A percentile compares a stretch with the other conserved stretches of the same genome.
phyloP scores from a whole-genome alignment of 1,140 invertebrate species.

The Zaprionus nigranus region DNA sequence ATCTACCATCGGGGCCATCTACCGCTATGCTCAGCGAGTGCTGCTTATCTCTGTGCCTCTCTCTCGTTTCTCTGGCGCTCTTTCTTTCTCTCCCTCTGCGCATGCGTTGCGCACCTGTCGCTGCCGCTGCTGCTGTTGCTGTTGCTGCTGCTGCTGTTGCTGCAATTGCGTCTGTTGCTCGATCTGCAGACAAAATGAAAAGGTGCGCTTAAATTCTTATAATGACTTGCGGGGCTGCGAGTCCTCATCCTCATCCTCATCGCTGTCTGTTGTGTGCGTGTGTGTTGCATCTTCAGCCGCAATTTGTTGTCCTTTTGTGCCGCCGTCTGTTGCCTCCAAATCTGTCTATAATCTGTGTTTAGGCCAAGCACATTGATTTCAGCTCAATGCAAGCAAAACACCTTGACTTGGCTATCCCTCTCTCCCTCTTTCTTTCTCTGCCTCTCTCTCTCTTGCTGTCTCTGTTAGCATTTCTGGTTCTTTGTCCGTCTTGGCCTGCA shows the following conservation, averaged over 20 bases:
- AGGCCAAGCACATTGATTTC: constrained; percentile 59
- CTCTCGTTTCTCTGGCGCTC: constrained; percentile 16
- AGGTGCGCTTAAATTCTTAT: constrained; percentile 82
- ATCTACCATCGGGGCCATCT: constrained; percentile 69
- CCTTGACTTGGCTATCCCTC: constrained; percentile 54
- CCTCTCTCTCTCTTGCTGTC: neutral
- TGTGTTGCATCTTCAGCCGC: constrained; percentile 57
- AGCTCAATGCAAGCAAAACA: constrained; percentile 57
- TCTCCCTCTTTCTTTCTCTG: constrained; percentile 17
- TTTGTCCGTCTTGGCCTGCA: constrained; percentile 29
- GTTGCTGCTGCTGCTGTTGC: constrained; percentile 23
- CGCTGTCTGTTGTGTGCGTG: constrained; percentile 18
- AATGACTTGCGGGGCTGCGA: constrained; percentile 66
- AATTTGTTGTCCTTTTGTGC: constrained; percentile 59
- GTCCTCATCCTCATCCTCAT: constrained; percentile 18
- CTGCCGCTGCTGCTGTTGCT: constrained; percentile 15
- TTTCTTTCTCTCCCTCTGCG: constrained; percentile 23
- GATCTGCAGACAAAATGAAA: constrained; percentile 69
- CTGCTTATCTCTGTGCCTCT: constrained; percentile 34
- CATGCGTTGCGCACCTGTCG: constrained; percentile 77
- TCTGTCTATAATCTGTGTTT: constrained; percentile 82
- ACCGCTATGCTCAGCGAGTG: constrained; percentile 60
- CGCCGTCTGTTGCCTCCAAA: constrained; percentile 65
- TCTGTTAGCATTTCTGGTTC: neutral
- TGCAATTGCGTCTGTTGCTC: constrained; percentile 37